These are phyloP conservation scores for Melitaea athalia DNA, from an alignment of 2,888 invertebrate genomes.

Conservation along the genomic window DNA sequence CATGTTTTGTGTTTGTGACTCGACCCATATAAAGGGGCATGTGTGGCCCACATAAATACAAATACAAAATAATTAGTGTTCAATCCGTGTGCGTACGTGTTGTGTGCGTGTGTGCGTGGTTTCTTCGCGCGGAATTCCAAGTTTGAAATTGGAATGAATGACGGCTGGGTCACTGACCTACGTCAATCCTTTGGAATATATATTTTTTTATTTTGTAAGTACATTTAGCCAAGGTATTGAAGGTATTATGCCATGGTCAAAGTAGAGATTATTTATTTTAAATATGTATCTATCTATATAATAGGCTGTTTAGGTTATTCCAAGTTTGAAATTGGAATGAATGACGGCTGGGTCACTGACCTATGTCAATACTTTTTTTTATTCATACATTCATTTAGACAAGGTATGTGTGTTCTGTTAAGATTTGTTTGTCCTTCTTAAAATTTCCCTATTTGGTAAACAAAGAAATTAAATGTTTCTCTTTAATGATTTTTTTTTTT, in stretches of 20 bases:
- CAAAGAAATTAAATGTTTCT: too few species aligned
- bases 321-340: slow-evolving; percentile 80
- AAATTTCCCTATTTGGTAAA: too few species aligned
- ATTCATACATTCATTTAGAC: neutral
- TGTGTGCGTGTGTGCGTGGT: slow-evolving; percentile 67
- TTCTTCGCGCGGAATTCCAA: slow-evolving; percentile 78
- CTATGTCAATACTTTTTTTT: slow-evolving; percentile 55
- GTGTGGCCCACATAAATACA: slow-evolving; percentile 75
- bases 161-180: slow-evolving; percentile 79
- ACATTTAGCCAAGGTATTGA: slow-evolving; percentile 6
- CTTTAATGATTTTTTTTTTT: too few species aligned
- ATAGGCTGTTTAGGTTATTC: slow-evolving; percentile 47
- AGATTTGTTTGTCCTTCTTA: too few species aligned
- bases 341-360: slow-evolving; percentile 79
- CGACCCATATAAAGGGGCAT: slow-evolving; percentile 65
- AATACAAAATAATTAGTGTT: slow-evolving; percentile 64
- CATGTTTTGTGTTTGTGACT: slow-evolving; percentile 57
- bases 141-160: slow-evolving; percentile 80
- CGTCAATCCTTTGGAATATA: slow-evolving; percentile 54
- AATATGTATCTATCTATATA: too few species aligned
- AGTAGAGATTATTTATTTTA: too few species aligned
- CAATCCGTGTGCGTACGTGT: slow-evolving; percentile 64
- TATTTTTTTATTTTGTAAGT: slow-evolving; percentile 21
- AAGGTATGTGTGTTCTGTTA: neutral
- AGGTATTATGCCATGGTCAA: neutral